Evolutionary conservation across 2,888 invertebrate genomes (phyloP), one percentile per base, ranked within the genome.

Genomic region (Panzeria rudis): DNA sequence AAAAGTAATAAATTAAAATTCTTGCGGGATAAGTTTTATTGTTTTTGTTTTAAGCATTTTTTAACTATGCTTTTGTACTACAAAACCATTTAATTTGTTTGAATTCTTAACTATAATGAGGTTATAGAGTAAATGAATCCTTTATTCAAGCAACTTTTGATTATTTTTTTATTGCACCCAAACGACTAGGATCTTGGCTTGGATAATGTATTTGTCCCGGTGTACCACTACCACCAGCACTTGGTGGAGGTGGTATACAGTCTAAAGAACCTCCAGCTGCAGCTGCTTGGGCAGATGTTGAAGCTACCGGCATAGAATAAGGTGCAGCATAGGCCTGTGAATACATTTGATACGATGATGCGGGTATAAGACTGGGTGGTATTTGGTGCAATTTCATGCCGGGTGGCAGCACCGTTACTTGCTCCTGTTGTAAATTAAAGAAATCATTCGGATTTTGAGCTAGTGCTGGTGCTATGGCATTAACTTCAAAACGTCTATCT

Each of bases 131-230:
- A 6, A 15, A 59, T 59, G 6, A 41, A 32, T 62, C 7, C 41
- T 13, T 52, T 25, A n/a, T 11, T n/a, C 47, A 52, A 23, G 11
- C 13, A 25, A 25, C 7, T 20, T 61, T 0, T 0, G 9, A 25
- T 56, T 86, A 92, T 86, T 93, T 92, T 73, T 93, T 92, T 0
- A 91, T 84, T 0, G 97, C 95, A 0, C 98, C 98, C 93, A 98
- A 95, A 35, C 98, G 94, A 50, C 96, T 95, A 0, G 99, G 99
- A 94, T 99, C 99, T 93, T 99, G 99, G 90, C 98, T 98, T 4
- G 99, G 99, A 94, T 99, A 99, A 93, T 99, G 98, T 62, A 95
- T 93, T 0, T 94, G 94, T 0, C 89, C 90, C 1, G 95, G 93
- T 8, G 94, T 94, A n/a, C 94, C 93, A 1, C 94, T 94, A 2